Base-by-base conservation (phyloP, 2,113 vertebrate genomes). In the Sinocyclocheilus anshuiensis region DNA sequence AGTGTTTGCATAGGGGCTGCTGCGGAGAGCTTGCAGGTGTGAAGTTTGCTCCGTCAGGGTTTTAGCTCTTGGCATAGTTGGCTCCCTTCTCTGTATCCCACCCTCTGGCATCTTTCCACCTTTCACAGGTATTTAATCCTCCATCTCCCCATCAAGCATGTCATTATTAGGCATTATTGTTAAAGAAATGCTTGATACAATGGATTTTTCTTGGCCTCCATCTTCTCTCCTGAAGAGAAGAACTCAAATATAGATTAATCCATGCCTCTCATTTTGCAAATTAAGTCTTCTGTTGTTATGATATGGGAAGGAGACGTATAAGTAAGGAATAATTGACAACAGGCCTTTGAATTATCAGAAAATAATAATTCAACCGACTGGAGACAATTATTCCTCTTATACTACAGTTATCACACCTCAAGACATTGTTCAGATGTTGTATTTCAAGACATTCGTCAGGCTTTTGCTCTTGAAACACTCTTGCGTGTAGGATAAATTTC, bases 1-100 rank as follows among this genome's bases (percentile, higher is more conserved):
- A 67, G 53, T 71, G 86, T 85, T 74, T 87, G 86, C 63, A 90
- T 90, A 86, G 84, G 87, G 89, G 89, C 82, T 86, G 76, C 81
- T 84, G 45, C 55, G 24, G 76, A 85, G 63, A 59, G 53, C 26
- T 87, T 67, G 81, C 50, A 75, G 84, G 65, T 88, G 84, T 84
- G 76, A 88, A 76, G 76, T 86, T 5, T 88, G 87, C 84, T 74
- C 81, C 24, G 84, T 88, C 87, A 88, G 87, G 87, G 24, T 29
- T 87, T 88, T 77, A 24, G 59, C 48, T 42, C 45, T 84, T 65
- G 72, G 50, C 77, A 80, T 74, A 76, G 20, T 69, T 77, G 74
- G 24, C 61, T 53, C 50, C 33, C 39, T 77, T 29, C 33, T 9
- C 74, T 48, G 63, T 48, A 39, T 50, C 24, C 83, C 75, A 11